phyloP scores from a whole-genome alignment of 2,113 vertebrate genomes.

The Petrocephalus zakoni region DNA sequence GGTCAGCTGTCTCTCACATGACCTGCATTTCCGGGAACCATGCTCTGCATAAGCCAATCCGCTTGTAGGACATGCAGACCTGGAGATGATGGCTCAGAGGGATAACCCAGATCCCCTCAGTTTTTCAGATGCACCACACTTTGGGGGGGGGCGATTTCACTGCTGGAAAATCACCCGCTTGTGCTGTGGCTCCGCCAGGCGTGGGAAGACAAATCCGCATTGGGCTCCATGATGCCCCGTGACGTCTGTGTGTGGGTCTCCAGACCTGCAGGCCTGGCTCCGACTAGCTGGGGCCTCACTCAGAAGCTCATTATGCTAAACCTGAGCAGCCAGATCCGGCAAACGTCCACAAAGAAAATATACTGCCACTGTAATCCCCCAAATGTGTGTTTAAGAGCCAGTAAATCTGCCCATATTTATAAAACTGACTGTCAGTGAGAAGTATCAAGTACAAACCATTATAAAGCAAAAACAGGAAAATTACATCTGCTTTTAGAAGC shows the following conservation, averaged over 20 bases:
- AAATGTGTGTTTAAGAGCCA: not conserved
- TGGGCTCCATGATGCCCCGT: not conserved
- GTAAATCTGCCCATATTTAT: not conserved
- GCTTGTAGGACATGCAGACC: not conserved
- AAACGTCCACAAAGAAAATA: not conserved
- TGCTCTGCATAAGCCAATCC: not conserved
- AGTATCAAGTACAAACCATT: not conserved
- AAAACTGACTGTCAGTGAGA: not conserved
- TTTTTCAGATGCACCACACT: not conserved
- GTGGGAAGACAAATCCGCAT: not conserved
- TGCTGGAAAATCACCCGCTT: not conserved
- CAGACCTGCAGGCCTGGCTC: not conserved
- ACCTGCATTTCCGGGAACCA: not conserved
- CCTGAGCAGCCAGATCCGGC: not conserved
- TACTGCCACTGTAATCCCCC: not conserved
- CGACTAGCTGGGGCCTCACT: not conserved
- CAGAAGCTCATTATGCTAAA: not conserved
- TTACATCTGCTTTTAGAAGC: not conserved
- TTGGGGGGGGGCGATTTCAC: too few species aligned
- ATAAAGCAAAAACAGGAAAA: not conserved
- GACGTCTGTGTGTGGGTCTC: not conserved
- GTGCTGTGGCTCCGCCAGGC: not conserved
- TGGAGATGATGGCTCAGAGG: not conserved
- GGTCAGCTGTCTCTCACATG: not conserved
- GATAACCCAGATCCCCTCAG: not conserved